Evolutionary conservation across 1,140 invertebrate species (phyloP).

Genomic region (Chrysopa pallens): DNA sequence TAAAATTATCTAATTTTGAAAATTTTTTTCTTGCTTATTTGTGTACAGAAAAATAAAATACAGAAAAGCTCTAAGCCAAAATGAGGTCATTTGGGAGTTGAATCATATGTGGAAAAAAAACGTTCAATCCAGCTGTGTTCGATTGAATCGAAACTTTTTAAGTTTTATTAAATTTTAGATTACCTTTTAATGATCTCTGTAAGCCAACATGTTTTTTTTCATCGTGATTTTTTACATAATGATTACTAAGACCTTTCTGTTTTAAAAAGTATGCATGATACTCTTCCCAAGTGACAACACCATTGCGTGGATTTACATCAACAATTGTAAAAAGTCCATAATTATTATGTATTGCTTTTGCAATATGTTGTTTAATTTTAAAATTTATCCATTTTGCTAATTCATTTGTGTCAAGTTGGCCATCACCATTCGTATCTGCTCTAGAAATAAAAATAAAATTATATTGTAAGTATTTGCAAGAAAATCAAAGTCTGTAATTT

Average conservation of each 20-base stretch:
- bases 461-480: too few species aligned
- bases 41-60: too few species aligned
- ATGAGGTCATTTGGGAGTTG: too few species aligned
- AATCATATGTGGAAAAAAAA: too few species aligned
- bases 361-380: conserved; percentile 59
- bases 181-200: conserved; percentile 27
- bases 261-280: conserved; percentile 56
- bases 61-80: too few species aligned
- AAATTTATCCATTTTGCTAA: conserved; percentile 50
- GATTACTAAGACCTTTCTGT: conserved; percentile 42
- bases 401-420: conserved; percentile 41
- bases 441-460: conserved; percentile 25
- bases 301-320: conserved; percentile 54
- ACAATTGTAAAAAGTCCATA: conserved; percentile 50
- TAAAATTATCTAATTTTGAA: too few species aligned
- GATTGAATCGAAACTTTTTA: too few species aligned
- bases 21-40: too few species aligned
- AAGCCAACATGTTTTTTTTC: conserved; percentile 40
- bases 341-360: conserved; percentile 50
- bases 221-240: conserved; percentile 42
- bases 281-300: conserved; percentile 63
- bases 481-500: too few species aligned
- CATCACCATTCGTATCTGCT: conserved; percentile 46
- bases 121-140: too few species aligned
- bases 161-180: background rate